These are phyloP conservation scores for Leptinotarsa peninsularis DNA, from an alignment of 2,888 invertebrate genomes.

Conservation along the genomic window DNA sequence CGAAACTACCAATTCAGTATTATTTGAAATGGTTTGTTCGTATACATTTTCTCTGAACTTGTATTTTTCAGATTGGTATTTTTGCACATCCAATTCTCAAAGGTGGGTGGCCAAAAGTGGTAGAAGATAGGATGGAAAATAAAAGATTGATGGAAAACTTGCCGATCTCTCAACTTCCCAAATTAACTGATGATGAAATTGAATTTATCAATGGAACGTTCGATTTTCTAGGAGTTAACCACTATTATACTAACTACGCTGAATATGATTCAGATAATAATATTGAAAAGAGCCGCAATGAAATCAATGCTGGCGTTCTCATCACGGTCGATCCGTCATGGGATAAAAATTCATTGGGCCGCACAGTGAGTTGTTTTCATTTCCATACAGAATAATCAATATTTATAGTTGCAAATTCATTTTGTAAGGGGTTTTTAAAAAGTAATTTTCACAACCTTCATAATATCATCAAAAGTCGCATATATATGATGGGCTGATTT, in stretches of 20 bases:
- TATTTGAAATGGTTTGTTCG: background rate
- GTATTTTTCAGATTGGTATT: background rate
- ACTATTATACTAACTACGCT: background rate
- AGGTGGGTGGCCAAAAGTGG: background rate
- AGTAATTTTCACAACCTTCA: too few relatives aligned
- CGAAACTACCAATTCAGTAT: too few relatives aligned
- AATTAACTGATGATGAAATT: background rate
- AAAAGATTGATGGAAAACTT: background rate
- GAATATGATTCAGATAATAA: background rate
- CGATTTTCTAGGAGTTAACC: background rate
- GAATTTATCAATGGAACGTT: background rate
- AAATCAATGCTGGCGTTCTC: background rate
- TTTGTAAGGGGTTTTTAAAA: background rate
- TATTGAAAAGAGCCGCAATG: background rate
- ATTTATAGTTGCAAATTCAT: background rate
- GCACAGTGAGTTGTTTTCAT: background rate
- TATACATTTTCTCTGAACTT: background rate
- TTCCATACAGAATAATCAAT: background rate
- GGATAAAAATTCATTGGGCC: background rate
- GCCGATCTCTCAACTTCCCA: constrained; percentile 27
- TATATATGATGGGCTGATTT: too few relatives aligned
- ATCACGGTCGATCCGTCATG: background rate
- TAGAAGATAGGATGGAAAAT: background rate
- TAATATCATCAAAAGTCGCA: too few relatives aligned
- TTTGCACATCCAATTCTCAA: background rate